Evolutionary conservation across 2,797 vertebrate species (phyloP), one percentile per base, ranked within the genome.

Genomic region (Jordanella pulchra): DNA sequence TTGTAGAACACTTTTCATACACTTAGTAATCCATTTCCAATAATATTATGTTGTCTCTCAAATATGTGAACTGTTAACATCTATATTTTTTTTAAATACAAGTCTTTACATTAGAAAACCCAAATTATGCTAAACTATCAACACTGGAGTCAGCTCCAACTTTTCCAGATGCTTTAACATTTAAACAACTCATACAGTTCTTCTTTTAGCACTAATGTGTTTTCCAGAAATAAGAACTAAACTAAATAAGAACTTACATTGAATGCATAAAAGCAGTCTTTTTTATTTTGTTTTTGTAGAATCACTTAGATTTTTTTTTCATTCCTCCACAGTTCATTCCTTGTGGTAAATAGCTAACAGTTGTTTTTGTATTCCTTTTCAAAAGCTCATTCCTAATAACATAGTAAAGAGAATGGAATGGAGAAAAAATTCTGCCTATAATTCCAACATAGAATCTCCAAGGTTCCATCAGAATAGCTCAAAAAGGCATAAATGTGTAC

Each of bases 291-390:
- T 85, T 83, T 86, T 78, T 0, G 75, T 88, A 77, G 85, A 89
- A 73, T 72, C 79, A 81, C 90, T 92, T 92, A 92, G 90, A 91
- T 75, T 74, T 71, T 69, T 58, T 67, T 76, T 47, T 42, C 27
- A 75, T 64, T 77, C 50, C 78, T 68, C 84, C 76, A 28, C 56
- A 30, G 56, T 76, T 68, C 76, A 50, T 82, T 90, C 28, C 84
- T 77, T 64, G 87, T 80, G 86, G 89, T 88, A 93, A 92, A 92
- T 92, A 93, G 85, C 84, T 83, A 85, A 89, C 88, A 86, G 89
- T 87, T 89, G 86, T 89, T 93, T 91, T 90, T 89, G 87, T 90
- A 91, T 93, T 90, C 89, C 79, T 86, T 90, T 90, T 89, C 77
- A 91, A 89, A 89, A 80, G 77, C 78, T 76, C 83, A 84, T 78